A percentile compares a stretch with the other conserved stretches of the same genome.
Conservation (phyloP, 2,113 vertebrate species). For the Pipa parva region DNA sequence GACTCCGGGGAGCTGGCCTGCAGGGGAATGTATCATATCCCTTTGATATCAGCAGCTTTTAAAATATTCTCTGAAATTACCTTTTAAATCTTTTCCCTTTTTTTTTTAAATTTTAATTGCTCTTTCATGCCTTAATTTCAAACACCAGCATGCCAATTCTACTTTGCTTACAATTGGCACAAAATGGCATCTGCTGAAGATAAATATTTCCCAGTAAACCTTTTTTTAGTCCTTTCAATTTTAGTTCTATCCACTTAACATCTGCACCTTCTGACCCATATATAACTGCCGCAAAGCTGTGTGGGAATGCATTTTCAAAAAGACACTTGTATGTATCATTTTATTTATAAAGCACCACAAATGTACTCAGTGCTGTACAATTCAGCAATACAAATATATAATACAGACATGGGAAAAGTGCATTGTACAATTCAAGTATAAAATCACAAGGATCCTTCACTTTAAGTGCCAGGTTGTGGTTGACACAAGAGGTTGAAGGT, state of each 20-base stretch:
- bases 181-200: conserved; percentile 39
- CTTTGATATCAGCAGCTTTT: conserved; percentile 43
- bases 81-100: conserved; percentile 42
- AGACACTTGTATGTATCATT: no score
- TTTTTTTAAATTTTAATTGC: conserved; percentile 42
- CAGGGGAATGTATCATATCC: conserved; percentile 39
- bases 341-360: background rate
- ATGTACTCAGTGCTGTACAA: no score
- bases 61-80: conserved; percentile 43
- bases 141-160: conserved; percentile 40
- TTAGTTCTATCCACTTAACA: conserved; percentile 24
- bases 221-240: conserved; percentile 34
- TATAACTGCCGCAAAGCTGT: conserved; percentile 7
- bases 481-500: no score
- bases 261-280: conserved; percentile 17
- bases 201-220: conserved; percentile 40
- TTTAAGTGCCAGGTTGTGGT: no score
- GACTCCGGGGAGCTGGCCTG: conserved; percentile 18
- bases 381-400: no score
- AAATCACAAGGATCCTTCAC: no score
- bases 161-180: conserved; percentile 33
- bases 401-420: no score
- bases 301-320: no score
- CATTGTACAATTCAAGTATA: no score
- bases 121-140: conserved; percentile 43